These are phyloP conservation scores for Phymorhynchus buccinoides DNA, from an alignment of 1,140 invertebrate genomes.

Conservation along the genomic window DNA sequence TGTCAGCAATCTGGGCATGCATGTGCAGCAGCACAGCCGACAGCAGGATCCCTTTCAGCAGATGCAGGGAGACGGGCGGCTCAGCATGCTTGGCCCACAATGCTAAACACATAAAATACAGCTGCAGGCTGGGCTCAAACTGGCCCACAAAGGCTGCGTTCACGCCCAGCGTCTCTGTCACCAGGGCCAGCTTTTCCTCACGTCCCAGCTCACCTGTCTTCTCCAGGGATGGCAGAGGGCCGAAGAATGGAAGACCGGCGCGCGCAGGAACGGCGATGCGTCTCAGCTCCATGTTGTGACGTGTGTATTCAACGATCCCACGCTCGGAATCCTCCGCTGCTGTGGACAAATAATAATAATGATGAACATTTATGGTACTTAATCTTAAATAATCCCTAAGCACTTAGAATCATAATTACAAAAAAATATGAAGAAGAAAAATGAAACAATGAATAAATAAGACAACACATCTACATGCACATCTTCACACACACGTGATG, in stretches of 20 bases:
- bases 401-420: no score
- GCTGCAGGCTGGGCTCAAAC: constrained; percentile 78
- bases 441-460: no score
- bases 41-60: constrained; percentile 57
- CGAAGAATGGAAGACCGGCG: constrained; percentile 50
- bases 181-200: constrained; percentile 43
- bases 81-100: constrained; percentile 79
- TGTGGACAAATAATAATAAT: no score
- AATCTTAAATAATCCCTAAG: no score
- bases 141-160: constrained; percentile 56
- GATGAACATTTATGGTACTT: no score
- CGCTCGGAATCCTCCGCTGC: not conserved
- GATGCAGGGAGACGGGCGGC: constrained; percentile 53
- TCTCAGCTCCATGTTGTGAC: constrained; percentile 58
- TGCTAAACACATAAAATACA: constrained; percentile 79
- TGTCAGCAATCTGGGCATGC: constrained; percentile 38
- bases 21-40: constrained; percentile 57
- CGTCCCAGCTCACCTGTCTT: constrained; percentile 49
- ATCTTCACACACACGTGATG: no score
- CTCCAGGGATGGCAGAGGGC: constrained; percentile 54
- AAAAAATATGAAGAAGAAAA: no score
- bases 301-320: constrained; percentile 63
- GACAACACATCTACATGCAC: no score
- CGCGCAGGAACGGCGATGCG: constrained; percentile 61
- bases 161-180: constrained; percentile 53